Conservation (phyloP, 2,797 vertebrate genomes). For the Helicolenus hilgendorfi region DNA sequence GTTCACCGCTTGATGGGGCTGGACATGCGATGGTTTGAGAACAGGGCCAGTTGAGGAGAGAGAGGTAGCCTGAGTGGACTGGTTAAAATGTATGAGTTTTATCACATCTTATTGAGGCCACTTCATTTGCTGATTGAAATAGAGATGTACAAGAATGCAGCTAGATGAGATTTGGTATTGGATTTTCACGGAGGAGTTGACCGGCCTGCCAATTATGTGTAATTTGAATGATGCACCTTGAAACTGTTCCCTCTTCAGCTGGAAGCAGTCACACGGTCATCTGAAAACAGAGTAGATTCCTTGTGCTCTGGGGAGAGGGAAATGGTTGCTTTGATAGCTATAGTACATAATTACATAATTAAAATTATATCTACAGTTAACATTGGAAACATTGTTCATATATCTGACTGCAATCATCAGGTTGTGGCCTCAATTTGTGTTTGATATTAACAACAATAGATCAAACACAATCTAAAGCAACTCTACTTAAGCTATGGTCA, state of each 20-base stretch:
- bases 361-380: background rate
- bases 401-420: background rate
- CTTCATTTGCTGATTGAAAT: conserved; percentile 81
- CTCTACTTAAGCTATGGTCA: background rate
- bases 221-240: conserved; percentile 33
- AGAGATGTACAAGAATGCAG: conserved; percentile 30
- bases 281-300: background rate
- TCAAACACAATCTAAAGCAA: background rate
- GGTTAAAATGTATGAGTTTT: conserved; percentile 86
- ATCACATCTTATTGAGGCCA: conserved; percentile 75
- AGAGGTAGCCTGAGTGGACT: conserved; percentile 43
- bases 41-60: conserved; percentile 37
- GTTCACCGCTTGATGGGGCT: conserved; percentile 61
- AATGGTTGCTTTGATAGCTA: background rate
- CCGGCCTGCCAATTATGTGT: conserved; percentile 51
- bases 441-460: background rate
- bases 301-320: background rate
- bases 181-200: conserved; percentile 55
- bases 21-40: conserved; percentile 62
- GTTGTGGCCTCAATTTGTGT: background rate
- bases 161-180: conserved; percentile 70
- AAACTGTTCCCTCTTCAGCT: conserved; percentile 23
- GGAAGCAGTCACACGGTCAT: background rate
- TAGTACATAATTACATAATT: background rate
- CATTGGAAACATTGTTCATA: background rate